Percentiles rank a stretch among this genome's conserved stretches.
Evolutionary conservation across 2,888 invertebrate genomes (phyloP).

Genomic region (Eremobia ochroleuca): DNA sequence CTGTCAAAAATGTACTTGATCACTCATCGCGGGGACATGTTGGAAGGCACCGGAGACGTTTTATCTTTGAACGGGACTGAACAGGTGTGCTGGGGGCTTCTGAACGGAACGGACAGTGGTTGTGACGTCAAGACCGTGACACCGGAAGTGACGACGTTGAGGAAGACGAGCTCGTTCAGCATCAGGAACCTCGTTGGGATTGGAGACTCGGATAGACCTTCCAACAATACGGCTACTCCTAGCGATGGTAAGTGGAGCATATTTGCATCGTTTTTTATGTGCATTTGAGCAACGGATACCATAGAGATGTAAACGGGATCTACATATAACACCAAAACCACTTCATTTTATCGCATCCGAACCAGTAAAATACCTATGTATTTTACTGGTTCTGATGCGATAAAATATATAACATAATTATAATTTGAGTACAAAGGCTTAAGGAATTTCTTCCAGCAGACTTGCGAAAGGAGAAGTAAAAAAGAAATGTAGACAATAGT

Average conservation of each 20-base stretch:
- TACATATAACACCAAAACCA: neutral
- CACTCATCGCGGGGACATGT: slow-evolving; percentile 84
- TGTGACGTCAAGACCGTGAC: slow-evolving; percentile 82
- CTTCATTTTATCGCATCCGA: neutral
- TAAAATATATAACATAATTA: too few relatives aligned
- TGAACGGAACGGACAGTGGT: slow-evolving; percentile 79
- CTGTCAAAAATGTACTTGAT: slow-evolving; percentile 88
- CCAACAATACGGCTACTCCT: slow-evolving; percentile 80
- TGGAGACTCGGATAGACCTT: slow-evolving; percentile 79
- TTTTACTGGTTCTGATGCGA: too few relatives aligned
- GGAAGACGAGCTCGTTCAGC: slow-evolving; percentile 86
- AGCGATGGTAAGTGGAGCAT: slow-evolving; percentile 80
- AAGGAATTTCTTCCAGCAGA: too few relatives aligned
- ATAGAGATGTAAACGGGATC: neutral
- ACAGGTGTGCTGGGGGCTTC: slow-evolving; percentile 79
- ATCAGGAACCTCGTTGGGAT: slow-evolving; percentile 87
- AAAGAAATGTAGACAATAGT: too few relatives aligned
- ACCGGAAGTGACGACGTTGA: slow-evolving; percentile 77
- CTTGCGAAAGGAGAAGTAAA: too few relatives aligned
- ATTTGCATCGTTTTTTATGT: neutral
- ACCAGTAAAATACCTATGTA: too few relatives aligned
- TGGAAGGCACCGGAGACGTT: slow-evolving; percentile 73
- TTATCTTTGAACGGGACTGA: slow-evolving; percentile 77
- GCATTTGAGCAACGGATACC: neutral
- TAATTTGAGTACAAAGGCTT: too few relatives aligned